Percentiles rank a stretch among this genome's conserved stretches.
These are phyloP conservation scores for Opisthocomus hoazin DNA, from an alignment of 2,113 vertebrate genomes.

Conservation along the genomic window DNA sequence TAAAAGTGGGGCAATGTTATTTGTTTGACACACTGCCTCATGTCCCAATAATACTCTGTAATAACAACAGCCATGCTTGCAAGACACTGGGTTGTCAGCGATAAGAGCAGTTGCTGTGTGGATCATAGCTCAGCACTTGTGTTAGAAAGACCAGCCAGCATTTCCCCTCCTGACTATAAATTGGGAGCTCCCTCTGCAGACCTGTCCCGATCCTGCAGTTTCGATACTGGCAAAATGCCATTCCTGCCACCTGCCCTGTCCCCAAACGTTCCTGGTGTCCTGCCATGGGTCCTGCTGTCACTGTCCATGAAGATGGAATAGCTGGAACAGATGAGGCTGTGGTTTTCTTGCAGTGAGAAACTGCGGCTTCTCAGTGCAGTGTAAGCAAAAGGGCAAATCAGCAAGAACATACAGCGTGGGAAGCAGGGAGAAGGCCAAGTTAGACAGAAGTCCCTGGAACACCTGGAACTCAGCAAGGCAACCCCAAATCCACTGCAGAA, in stretches of 20 bases:
- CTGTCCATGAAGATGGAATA: not conserved
- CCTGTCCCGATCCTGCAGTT: not conserved
- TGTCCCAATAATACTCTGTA: not conserved
- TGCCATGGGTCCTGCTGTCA: not conserved
- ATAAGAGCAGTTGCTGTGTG: not conserved
- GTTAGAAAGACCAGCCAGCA: not conserved
- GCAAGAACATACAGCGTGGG: not conserved
- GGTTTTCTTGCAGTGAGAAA: not conserved
- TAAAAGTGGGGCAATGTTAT: not conserved
- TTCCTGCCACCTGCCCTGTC: not conserved
- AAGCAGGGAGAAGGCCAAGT: not conserved
- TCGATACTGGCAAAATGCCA: not conserved
- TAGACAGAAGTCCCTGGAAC: not conserved
- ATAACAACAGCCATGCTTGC: not conserved
- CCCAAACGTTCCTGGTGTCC: not conserved
- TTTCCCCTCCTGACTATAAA: constrained; percentile 4
- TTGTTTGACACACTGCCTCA: not conserved
- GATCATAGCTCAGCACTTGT: not conserved
- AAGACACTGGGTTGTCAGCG: not conserved
- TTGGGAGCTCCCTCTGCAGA: constrained; percentile 55
- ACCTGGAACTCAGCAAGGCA: not conserved
- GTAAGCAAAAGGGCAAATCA: not conserved
- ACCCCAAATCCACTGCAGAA: not conserved
- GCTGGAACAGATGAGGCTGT: not conserved
- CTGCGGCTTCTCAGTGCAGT: not conserved